Base-by-base conservation (phyloP, 2,113 vertebrate species). In the Chrysochloris asiatica region DNA sequence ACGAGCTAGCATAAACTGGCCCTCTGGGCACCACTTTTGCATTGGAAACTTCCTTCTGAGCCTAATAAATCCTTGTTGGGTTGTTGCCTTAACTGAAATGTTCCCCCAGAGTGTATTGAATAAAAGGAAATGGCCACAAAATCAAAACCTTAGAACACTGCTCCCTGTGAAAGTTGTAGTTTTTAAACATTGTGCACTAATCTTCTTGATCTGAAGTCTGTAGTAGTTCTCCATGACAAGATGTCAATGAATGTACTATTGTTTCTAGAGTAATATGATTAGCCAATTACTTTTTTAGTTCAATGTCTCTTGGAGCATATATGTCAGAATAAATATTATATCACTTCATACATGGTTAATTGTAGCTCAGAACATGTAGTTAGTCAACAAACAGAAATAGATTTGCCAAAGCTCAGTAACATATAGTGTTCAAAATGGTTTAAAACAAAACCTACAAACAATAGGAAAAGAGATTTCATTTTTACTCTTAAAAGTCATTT, bases 301-400 rank as follows among this genome's bases (percentile, higher is more conserved):
- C 94, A 90, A 78, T 76, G 63, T 92, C 86, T 76, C 47, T 90
- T 73, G n/a, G 22, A 67, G 48, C 65, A 69, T 38, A 63, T 50
- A 33, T 88, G 88, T 88, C 94, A 95, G 80, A 93, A 86, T 91
- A 95, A 94, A 94, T 93, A 95, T 86, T 77, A 47, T 30, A 61
- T 86, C 43, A 63, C 48, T 92, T 86, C 69, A 43, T 47, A 67
- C 26, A 79, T 59, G 48, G n/a, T 93, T 93, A 88, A 84, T 41
- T 88, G 50, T 80, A 87, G 50, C 47, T 86, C 65, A 28, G 72
- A 83, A 88, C 81, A 86, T 86, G 63, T 71, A 69, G 59, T 92
- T 22, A 78, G 54, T 92, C 75, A 90, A 95, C 65, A 94, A 75
- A 86, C 5, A 14, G 26, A 38, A n/a, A 14, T 2, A 24, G 36